Percentiles rank a stretch among this genome's conserved stretches.
These are phyloP conservation scores for Drosophila macrospina DNA, from an alignment of 2,888 invertebrate genomes.

Conservation along the genomic window DNA sequence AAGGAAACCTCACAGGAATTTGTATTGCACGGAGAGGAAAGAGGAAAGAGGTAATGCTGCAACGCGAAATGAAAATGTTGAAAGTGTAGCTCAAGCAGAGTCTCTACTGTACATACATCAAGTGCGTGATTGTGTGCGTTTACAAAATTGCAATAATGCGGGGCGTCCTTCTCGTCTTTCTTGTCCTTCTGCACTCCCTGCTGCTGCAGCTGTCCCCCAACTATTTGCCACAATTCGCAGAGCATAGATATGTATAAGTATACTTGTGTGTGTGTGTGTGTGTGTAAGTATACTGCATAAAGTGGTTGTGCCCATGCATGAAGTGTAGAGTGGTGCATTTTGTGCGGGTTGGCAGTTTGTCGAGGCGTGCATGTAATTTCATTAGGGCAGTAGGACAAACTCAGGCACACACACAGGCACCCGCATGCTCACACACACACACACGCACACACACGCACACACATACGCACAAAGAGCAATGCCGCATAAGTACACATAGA, in stretches of 20 bases:
- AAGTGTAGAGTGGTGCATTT: conserved; percentile 44
- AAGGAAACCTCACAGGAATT: no score
- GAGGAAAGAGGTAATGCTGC: no score
- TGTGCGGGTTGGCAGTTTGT: conserved; percentile 60
- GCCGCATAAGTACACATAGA: not conserved
- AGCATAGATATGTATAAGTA: conserved; percentile 2
- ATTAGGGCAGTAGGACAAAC: conserved; percentile 80
- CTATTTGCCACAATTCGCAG: conserved; percentile 20
- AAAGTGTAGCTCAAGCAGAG: conserved; percentile 8
- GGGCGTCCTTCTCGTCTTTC: conserved; percentile 36
- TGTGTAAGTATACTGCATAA: conserved; percentile 32
- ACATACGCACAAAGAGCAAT: not conserved
- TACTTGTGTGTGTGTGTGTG: conserved; percentile 3
- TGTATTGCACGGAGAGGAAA: no score
- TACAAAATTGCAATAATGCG: conserved; percentile 57
- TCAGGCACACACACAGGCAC: conserved; percentile 42
- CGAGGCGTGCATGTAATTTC: conserved; percentile 66
- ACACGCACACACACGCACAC: conserved; percentile 3
- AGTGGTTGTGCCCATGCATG: conserved; percentile 56
- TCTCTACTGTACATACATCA: conserved; percentile 15
- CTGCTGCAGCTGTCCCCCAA: not conserved
- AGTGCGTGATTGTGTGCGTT: conserved; percentile 32
- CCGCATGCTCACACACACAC: conserved; percentile 5
- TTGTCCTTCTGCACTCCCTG: conserved; percentile 10
- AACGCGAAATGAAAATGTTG: not conserved